Base-by-base conservation (phyloP, 2,797 vertebrate genomes). In the Schizopygopsis malacanthus region DNA sequence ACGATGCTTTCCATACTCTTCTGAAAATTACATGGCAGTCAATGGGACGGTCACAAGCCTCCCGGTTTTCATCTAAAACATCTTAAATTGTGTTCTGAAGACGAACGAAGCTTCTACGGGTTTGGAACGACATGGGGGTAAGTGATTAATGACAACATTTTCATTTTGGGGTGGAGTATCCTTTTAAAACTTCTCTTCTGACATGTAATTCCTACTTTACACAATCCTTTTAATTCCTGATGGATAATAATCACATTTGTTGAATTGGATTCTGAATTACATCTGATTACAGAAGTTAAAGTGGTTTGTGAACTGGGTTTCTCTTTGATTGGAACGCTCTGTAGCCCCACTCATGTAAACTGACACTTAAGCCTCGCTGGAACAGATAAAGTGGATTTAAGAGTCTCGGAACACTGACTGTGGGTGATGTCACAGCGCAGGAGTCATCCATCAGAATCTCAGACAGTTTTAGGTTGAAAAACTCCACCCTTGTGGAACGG, bases 391-490 rank as follows among this genome's bases (percentile, higher is more conserved):
- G 70, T 85, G 85, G 85, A 90, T 79, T 89, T 37, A 79, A 87
- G 90, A 87, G 88, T 77, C 77, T 47, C 70, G 83, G 82, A 80
- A 92, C 88, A 89, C 88, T 39, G 67, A 43, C 10, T 28, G n/a
- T 56, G n/a, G 6, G 37, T 78, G 63, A 67, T 78, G 45, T 78
- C 70, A 47, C 25, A 37, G 63, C 47, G 22, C 56, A 18, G 25
- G 41, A 75, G 28, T 47, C 50, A 84, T 78, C 75, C 47, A 20
- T 84, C 83, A 69, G 10, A 70, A 59, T 73, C n/a, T 28, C 47
- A 43, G 28, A 84, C 47, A 59, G 59, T 54, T 84, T 84, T 43
- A 67, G 73, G 10, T 22, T 69, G 61, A 69, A 47, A 33, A 47
- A 83, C 22, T 47, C 65, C 52, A 52, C 33, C 16, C 78, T 79